Base-by-base conservation (phyloP, 2,888 invertebrate genomes). In the Maniola hyperantus region DNA sequence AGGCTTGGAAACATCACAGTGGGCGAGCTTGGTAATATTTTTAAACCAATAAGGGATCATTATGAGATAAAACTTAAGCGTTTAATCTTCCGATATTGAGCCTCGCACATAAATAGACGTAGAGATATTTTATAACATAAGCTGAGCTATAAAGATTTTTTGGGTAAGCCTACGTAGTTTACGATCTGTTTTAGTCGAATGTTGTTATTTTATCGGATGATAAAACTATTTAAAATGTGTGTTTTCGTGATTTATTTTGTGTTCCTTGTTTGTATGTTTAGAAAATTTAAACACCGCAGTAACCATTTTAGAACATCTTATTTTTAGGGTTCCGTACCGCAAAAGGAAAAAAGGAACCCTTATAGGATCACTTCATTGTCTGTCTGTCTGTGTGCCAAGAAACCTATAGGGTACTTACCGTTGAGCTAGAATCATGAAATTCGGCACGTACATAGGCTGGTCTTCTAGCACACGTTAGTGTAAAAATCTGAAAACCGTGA, bases 101-200 rank as follows among this genome's bases (percentile, higher is more conserved):
- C 58, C 53, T 26, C 51, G 63, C 36, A 53, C 54, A 53, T 68
- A 62, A 62, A 66, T 44, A 53, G 15, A 48, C 44, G 36, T 46
- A 36, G 26, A 66, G 58, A 64, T 57, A 44, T 59, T 69, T 65
- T 57, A 66, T 60, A 59, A 54, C 54, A 42, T 64, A 66, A 66
- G 36, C 60, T 64, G 15, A 34, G 64, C 60, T 64, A 60, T 69
- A 66, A 69, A 69, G 55, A 54, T 15, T 66, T 59, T 64, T 66
- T 36, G 66, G 66, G 34, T 64, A 53, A 60, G 51, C 26, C 33
- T 61, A 34, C 50, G 36, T 64, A 48, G 55, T 66, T 69, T 66
- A 69, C 55, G 62, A 44, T 15, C 44, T 63, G 63, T 57, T 68
- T 55, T 64, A 55, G 13, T 48, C 6, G 59, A 51, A 59, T 63